Evolutionary conservation across 2,797 vertebrate species (phyloP), one percentile per base, ranked within the genome.

Genomic region (Brachyalestes nurse): DNA sequence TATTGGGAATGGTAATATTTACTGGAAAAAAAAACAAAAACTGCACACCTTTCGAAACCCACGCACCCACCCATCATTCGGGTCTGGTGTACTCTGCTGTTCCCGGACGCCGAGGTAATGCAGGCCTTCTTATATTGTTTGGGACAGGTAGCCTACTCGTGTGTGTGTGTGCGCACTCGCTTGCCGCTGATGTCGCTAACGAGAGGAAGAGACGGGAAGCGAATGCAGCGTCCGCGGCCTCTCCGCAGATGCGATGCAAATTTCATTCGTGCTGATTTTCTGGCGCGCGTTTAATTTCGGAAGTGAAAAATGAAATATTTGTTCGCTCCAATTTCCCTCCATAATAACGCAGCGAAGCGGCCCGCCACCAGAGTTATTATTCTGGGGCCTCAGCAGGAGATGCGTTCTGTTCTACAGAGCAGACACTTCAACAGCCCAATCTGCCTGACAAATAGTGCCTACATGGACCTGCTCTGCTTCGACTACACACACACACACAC

Each of bases 371-470:
- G 79, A 82, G 75, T 78, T 74, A 84, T 64, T 72, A 83, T 73
- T 76, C 65, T 4, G 40, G 64, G 62, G 28, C 42, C 77, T 77
- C 84, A 78, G 77, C 86, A 71, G 75, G 75, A 85, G 65, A 84
- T 76, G 65, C 60, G 76, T 62, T 67, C 42, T 25, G 61, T 79
- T 66, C 64, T 78, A 79, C 38, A 45, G 81, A 67, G 70, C 61
- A 80, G 65, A 86, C 65, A 78, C 70, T 75, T 78, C 75, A 80
- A 77, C 82, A 34, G 6, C 53, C 82, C 65, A 65, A 79, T 69
- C 77, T 53, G 77, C 79, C 76, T 53, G 77, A 80, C 62, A 65
- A 86, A 86, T 77, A 67, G 34, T 14, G 47, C 40, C 40, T 51
- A 79, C 76, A 53, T 79, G 65, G 60, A 81, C 62, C 64, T 38